These are phyloP conservation scores for Heterodera filipjevi DNA, from an alignment of 2,888 invertebrate species.

Conservation along the genomic window DNA sequence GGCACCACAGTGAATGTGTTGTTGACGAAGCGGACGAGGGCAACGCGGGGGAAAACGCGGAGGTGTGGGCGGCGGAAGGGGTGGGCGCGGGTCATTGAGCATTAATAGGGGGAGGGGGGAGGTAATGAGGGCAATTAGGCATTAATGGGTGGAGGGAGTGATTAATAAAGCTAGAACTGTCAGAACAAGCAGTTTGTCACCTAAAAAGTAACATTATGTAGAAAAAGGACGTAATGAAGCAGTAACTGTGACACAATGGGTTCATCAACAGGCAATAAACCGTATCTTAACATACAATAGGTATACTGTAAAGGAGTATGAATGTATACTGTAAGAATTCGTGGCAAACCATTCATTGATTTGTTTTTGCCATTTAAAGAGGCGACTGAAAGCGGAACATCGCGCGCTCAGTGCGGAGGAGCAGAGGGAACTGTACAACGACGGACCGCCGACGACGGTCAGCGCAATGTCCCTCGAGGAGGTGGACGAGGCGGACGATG, in stretches of 20 bases:
- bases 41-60: neutral
- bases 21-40: neutral
- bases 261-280: no score
- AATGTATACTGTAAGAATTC: no score
- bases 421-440: constrained; percentile 14
- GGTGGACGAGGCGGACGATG: constrained; percentile 2
- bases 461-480: neutral
- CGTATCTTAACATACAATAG: no score
- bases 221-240: no score
- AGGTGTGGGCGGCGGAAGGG: neutral
- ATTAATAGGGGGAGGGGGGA: neutral
- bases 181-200: no score
- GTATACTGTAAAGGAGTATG: no score
- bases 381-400: neutral
- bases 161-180: neutral
- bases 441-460: neutral
- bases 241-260: no score
- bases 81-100: neutral
- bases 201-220: no score
- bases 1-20: constrained; percentile 8
- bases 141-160: no score
- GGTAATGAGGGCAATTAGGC: no score
- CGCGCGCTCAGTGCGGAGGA: constrained; percentile 7
- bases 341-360: no score
- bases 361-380: no score